These are phyloP conservation scores for Cheirogaleus medius DNA, from an alignment of 2,113 vertebrate genomes.

Conservation along the genomic window DNA sequence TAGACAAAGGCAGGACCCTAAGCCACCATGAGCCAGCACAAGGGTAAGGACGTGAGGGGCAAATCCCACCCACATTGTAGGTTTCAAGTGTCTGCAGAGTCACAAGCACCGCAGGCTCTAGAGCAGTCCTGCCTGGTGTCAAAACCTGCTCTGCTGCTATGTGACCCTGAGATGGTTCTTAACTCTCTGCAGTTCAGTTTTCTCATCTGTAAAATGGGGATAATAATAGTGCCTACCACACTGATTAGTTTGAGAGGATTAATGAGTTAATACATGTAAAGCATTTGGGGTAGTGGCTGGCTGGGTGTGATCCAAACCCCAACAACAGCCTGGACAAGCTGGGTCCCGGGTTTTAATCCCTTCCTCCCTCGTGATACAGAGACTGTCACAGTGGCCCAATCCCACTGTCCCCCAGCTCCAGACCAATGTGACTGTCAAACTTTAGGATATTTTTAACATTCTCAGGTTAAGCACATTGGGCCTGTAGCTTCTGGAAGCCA, in stretches of 20 bases:
- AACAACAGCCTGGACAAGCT: neutral
- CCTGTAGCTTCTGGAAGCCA: neutral
- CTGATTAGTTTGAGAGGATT: neutral
- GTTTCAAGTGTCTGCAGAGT: neutral
- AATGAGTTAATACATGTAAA: neutral
- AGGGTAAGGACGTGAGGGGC: neutral
- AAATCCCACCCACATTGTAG: no score
- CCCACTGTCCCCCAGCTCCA: neutral
- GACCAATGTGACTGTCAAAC: neutral
- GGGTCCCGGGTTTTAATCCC: neutral
- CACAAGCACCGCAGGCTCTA: fast-evolving
- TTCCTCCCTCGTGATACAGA: neutral
- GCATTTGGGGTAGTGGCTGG: neutral
- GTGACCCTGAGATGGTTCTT: neutral
- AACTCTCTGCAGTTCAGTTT: neutral
- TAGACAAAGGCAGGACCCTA: neutral
- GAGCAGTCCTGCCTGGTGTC: neutral
- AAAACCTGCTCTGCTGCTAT: neutral
- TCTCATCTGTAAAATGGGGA: neutral
- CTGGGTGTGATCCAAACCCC: neutral
- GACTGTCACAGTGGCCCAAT: neutral
- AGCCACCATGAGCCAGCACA: neutral
- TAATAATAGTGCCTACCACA: no score
- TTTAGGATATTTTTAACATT: neutral
- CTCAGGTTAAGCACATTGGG: neutral